A percentile compares a stretch with the other conserved stretches of the same genome.
Evolutionary conservation across 2,113 vertebrate genomes (phyloP).

Genomic region (Hippocampus zosterae): DNA sequence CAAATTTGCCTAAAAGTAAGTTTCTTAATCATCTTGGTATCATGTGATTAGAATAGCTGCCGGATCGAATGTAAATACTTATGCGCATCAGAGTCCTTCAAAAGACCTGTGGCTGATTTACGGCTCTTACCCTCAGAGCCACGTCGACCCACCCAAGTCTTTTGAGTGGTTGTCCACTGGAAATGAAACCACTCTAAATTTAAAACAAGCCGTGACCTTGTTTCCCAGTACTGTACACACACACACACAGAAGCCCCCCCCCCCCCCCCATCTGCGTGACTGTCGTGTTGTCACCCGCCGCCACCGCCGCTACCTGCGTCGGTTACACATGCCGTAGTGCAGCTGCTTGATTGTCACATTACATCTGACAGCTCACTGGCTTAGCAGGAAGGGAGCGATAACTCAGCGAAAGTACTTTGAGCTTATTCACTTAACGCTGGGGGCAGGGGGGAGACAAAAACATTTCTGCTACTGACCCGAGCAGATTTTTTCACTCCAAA

Average conservation of each 20-base stretch:
- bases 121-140: constrained; percentile 13
- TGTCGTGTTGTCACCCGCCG: constrained; percentile 22
- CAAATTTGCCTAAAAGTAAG: constrained; percentile 65
- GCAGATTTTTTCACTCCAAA: constrained; percentile 24
- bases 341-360: constrained; percentile 71
- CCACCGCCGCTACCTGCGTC: constrained; percentile 45
- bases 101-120: constrained; percentile 27
- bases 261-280: constrained; percentile 8
- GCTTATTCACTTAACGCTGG: constrained; percentile 44
- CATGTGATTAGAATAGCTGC: not conserved
- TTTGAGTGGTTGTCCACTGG: constrained; percentile 28
- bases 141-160: constrained; percentile 17
- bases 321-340: constrained; percentile 52
- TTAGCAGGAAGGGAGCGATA: not conserved
- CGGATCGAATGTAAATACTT: not conserved
- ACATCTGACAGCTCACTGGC: constrained; percentile 29
- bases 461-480: not conserved
- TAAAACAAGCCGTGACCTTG: constrained; percentile 65
- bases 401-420: not conserved
- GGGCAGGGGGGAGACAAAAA: constrained; percentile 1
- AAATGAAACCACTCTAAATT: constrained; percentile 50
- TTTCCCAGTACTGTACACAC: constrained; percentile 43
- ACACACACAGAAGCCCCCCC: too few relatives aligned
- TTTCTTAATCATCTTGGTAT: constrained; percentile 1
- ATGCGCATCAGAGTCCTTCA: not conserved